Percentiles rank a stretch among this genome's conserved stretches.
Conservation (phyloP, 2,113 vertebrate genomes). For the Stegostoma tigrinum region DNA sequence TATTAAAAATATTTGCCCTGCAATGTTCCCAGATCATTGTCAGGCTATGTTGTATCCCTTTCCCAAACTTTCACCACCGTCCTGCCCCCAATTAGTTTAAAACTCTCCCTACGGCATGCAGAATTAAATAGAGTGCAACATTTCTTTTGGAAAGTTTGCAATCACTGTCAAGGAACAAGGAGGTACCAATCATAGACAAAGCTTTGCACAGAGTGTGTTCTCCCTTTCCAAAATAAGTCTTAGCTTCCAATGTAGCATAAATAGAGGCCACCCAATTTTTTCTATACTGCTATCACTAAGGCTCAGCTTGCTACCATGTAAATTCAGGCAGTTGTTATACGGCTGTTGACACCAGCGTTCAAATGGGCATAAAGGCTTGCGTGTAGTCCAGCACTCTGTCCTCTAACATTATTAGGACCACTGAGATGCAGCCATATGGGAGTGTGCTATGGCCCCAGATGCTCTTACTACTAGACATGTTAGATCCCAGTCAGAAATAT, state of each 20-base stretch:
- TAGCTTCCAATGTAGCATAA: background rate
- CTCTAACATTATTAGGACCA: background rate
- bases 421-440: background rate
- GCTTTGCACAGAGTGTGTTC: background rate
- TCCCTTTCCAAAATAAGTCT: no score
- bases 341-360: background rate
- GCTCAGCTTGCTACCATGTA: background rate
- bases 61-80: no score
- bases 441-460: background rate
- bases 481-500: no score
- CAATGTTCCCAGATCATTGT: no score
- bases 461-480: no score
- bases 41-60: no score
- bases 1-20: no score
- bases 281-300: background rate
- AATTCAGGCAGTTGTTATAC: background rate
- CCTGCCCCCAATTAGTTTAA: no score
- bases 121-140: background rate
- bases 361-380: background rate
- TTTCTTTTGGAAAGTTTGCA: background rate
- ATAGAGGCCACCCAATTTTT: background rate
- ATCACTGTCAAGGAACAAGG: background rate
- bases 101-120: background rate
- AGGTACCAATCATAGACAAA: background rate
- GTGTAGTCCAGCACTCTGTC: background rate